Base-by-base conservation (phyloP, 2,888 invertebrate species). In the Callyntrura guangdongensis region DNA sequence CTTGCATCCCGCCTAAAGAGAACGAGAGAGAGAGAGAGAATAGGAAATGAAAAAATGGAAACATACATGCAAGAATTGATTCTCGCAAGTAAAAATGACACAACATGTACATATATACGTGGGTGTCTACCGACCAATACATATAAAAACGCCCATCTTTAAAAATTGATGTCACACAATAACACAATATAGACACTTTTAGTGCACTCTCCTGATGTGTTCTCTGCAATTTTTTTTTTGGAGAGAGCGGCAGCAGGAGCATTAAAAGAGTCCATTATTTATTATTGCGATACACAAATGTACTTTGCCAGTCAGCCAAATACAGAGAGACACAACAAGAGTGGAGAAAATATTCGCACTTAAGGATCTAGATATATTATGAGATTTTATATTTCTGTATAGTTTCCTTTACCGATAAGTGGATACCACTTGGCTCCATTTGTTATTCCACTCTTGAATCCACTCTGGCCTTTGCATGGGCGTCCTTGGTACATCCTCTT, bases 351-450 rank as follows among this genome's bases (percentile, higher is more conserved):
- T 17, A 64, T 22, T 1, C 64, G 20, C 53, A 53, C n/a, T 14
- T 14, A 53, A 53, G 53, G 53, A 53, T 53, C 12, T 53, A 53
- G 53, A 61, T 20, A 61, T 1, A 61, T 61, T n/a, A n/a, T 61
- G 6, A 3, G 8, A 61, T 61, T 17, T 61, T 61, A 12, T 64
- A 1, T 64, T 69, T 27, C 14, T 27, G 1, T 69, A 69, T 69
- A 20, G n/a, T 59, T n/a, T 53, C n/a, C 9, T 47, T 95, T 95
- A 95, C 97, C 97, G 93, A 97, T 97, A 6, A 98, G 95, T 0
- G 98, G 97, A 95, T 98, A 98, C 98, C 98, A 98, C 86, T 97
- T 97, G 0, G 99, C 99, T 4, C 99, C 99, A 94, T 99, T 99
- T 1, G 98, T 98, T 93, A 98, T 98, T 11, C 99, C 99, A 95